Base-by-base conservation (phyloP, 2,113 vertebrate genomes). In the Chaetops frenatus region DNA sequence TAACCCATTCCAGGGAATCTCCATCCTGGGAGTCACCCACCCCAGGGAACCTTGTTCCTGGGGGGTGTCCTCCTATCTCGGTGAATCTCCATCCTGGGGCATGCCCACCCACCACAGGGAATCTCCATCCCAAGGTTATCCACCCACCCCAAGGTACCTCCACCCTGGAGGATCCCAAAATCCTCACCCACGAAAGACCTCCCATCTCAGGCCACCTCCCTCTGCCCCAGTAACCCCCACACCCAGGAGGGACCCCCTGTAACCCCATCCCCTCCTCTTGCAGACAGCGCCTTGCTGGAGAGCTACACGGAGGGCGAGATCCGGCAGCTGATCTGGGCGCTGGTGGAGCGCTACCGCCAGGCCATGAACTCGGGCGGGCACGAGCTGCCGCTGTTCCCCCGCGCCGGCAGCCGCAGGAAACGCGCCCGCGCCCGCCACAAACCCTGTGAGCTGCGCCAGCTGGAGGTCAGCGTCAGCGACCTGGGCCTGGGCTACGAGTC, bases 281-380 rank as follows among this genome's bases (percentile, higher is more conserved):
- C 95, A 99, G 99, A 99, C 95, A 98, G 98, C 42, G 96, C 97
- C 65, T 97, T 99, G 97, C 97, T 99, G 91, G 99, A 99, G 98
- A 99, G 98, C 97, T 99, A 99, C 98, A 99, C 99, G 0, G 98
- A 99, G 48, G 98, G 98, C 29, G 99, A 99, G 88, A 96, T 99
- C 38, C 98, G 97, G 66, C 98, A 98, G 80, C 98, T 99, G 88
- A 97, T 99, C 2, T 97, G 96, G 56, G 98, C 98, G 3, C 94
- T 99, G 93, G 96, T 98, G 35, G 97, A 98, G 78, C 96, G 94
- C 27, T 99, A 98, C 96, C 96, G 98, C 25, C 57, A 98, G 82
- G 95, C 97, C 69, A 95, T 97, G 95, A 96, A 96, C 80, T 98
- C 98, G 28, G 96, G 94, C 1, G 45, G 93, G 28, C 65, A 82